Percentiles rank a stretch among this genome's conserved stretches.
phyloP scores from a whole-genome alignment of 2,888 invertebrate species.

The Sminthurides aquaticus region DNA sequence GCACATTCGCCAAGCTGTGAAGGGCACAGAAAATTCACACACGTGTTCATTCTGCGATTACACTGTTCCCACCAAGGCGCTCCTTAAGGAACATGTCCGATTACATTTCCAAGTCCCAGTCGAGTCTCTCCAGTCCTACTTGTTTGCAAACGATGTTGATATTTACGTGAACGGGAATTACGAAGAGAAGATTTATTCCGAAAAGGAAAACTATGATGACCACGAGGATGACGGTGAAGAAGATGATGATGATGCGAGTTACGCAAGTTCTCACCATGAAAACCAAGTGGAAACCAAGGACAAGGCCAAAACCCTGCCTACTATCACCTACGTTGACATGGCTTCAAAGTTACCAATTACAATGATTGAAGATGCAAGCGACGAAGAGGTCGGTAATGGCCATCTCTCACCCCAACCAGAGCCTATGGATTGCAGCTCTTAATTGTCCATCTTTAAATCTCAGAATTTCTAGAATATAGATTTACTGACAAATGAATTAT shows the following conservation, averaged over 20 bases:
- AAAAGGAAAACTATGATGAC: conserved; percentile 25
- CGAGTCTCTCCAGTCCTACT: conserved; percentile 15
- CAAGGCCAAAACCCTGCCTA: background rate
- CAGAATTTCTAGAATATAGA: no score
- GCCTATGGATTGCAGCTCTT: conserved; percentile 17
- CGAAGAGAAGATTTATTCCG: conserved; percentile 24
- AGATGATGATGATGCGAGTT: background rate
- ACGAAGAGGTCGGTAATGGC: conserved; percentile 1
- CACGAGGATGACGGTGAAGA: conserved; percentile 15
- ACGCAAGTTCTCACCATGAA: background rate
- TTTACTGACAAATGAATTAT: no score
- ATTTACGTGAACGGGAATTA: conserved; percentile 21
- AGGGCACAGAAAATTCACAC: conserved; percentile 46
- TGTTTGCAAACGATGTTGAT: conserved; percentile 19
- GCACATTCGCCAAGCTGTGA: conserved; percentile 46
- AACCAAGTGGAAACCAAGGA: background rate
- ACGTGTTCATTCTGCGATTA: conserved; percentile 77
- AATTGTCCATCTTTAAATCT: background rate
- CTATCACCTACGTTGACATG: conserved; percentile 16
- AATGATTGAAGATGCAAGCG: conserved; percentile 4
- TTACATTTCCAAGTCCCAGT: conserved; percentile 57
- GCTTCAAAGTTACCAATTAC: conserved; percentile 5
- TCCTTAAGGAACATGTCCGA: conserved; percentile 69
- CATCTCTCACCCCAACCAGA: background rate
- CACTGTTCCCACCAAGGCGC: conserved; percentile 64